Evolutionary conservation across 1,140 invertebrate species (phyloP).

Genomic region (Nomia melanderi): DNA sequence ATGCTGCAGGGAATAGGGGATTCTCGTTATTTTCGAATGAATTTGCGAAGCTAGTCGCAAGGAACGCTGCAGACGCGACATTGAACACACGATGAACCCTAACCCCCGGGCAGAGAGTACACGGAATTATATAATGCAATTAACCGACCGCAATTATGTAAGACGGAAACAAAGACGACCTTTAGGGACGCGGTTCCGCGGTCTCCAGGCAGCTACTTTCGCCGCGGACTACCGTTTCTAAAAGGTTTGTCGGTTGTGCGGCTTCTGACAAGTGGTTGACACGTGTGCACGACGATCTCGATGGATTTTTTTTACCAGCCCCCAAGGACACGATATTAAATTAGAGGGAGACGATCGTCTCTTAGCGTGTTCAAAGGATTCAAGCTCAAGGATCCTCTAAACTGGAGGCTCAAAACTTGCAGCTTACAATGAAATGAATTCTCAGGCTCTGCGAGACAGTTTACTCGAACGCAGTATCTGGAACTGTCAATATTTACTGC

Average conservation of each 20-base stretch:
- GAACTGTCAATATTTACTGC: too few relatives aligned
- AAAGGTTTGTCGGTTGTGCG: slow-evolving; percentile 61
- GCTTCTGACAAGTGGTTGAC: slow-evolving; percentile 64
- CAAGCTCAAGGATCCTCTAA: too few relatives aligned
- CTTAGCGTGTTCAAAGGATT: too few relatives aligned
- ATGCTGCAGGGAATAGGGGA: too few relatives aligned
- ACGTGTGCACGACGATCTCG: slow-evolving; percentile 25
- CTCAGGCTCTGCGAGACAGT: too few relatives aligned
- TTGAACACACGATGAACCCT: not conserved
- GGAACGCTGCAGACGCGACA: too few relatives aligned
- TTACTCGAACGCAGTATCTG: too few relatives aligned
- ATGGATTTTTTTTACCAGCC: slow-evolving; percentile 23
- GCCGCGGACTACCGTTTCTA: slow-evolving; percentile 28
- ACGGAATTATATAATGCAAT: not conserved
- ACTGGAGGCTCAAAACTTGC: too few relatives aligned
- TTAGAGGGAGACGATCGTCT: slow-evolving; percentile 9
- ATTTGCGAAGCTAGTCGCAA: too few relatives aligned
- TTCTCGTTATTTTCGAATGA: too few relatives aligned
- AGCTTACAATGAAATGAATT: too few relatives aligned
- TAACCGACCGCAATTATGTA: not conserved
- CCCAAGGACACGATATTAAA: slow-evolving; percentile 55
- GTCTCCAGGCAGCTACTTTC: not conserved
- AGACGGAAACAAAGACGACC: not conserved
- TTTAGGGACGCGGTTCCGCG: not conserved
- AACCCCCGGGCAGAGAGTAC: not conserved